A percentile compares a stretch with the other conserved stretches of the same genome.
Evolutionary conservation across 2,797 vertebrate genomes (phyloP).

Genomic region (Triplophysa bombifrons): DNA sequence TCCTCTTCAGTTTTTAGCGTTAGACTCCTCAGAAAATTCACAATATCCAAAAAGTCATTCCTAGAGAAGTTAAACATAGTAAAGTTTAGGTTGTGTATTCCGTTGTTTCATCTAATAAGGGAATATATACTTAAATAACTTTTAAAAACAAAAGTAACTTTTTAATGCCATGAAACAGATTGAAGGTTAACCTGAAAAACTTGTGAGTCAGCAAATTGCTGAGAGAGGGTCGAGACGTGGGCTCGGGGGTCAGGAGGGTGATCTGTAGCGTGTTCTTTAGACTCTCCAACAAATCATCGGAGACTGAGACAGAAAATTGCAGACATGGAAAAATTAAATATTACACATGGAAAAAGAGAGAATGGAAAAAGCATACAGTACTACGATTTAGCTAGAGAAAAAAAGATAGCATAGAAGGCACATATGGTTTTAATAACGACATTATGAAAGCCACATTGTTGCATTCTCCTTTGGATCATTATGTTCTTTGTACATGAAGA

Average conservation of each 20-base stretch:
- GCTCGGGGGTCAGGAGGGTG: constrained; percentile 82
- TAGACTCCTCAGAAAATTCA: constrained; percentile 94
- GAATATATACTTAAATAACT: no score
- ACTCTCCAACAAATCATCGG: constrained; percentile 74
- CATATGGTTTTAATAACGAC: constrained; percentile 10
- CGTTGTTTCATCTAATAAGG: background rate
- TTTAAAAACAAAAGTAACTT: background rate
- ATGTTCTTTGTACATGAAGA: constrained; percentile 26
- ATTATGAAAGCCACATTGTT: constrained; percentile 13
- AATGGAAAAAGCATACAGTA: constrained; percentile 26
- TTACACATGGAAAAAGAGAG: background rate
- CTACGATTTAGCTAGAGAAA: background rate
- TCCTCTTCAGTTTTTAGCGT: constrained; percentile 96
- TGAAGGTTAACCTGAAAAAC: constrained; percentile 87
- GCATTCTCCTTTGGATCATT: constrained; percentile 23
- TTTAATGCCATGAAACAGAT: background rate
- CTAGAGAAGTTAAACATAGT: constrained; percentile 65
- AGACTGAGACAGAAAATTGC: constrained; percentile 64
- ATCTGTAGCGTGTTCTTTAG: constrained; percentile 85
- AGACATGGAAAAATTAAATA: constrained; percentile 10
- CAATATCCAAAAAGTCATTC: constrained; percentile 96
- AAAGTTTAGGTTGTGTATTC: background rate
- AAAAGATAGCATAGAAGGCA: background rate
- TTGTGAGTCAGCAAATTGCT: constrained; percentile 85
- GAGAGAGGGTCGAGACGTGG: constrained; percentile 80